Conservation (phyloP, 2,113 vertebrate species). For the Hypocryptadius cinnamomeus region DNA sequence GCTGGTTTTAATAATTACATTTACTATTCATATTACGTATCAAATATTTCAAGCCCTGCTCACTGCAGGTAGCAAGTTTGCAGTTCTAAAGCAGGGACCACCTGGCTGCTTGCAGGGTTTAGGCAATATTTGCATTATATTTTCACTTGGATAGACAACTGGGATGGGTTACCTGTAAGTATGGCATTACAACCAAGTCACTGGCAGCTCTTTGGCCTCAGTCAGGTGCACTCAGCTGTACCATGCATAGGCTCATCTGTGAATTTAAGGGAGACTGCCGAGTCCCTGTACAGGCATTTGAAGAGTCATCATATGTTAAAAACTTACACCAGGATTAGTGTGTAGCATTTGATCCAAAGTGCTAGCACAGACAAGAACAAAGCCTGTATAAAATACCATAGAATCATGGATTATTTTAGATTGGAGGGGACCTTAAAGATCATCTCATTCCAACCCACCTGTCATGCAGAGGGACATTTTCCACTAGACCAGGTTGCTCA, state of each 20-base stretch:
- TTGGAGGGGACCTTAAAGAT: background rate
- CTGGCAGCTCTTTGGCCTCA: background rate
- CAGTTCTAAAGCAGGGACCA: background rate
- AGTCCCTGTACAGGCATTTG: background rate
- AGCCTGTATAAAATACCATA: background rate
- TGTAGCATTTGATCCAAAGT: background rate
- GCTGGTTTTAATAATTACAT: background rate
- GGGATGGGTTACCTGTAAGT: background rate
- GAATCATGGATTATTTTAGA: background rate
- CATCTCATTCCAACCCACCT: background rate
- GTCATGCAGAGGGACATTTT: background rate
- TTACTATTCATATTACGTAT: background rate
- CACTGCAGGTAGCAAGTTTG: background rate
- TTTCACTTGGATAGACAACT: background rate
- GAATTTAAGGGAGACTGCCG: background rate
- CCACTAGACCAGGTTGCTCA: background rate
- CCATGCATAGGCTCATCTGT: fast-evolving
- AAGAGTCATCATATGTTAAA: background rate
- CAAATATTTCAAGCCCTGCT: background rate
- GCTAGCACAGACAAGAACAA: background rate
- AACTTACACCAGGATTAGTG: background rate
- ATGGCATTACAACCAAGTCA: background rate
- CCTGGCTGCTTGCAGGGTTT: background rate
- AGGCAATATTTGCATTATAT: background rate
- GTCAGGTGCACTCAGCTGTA: background rate